Conservation (phyloP, 1,140 invertebrate species). For the Danaus melanippus region DNA sequence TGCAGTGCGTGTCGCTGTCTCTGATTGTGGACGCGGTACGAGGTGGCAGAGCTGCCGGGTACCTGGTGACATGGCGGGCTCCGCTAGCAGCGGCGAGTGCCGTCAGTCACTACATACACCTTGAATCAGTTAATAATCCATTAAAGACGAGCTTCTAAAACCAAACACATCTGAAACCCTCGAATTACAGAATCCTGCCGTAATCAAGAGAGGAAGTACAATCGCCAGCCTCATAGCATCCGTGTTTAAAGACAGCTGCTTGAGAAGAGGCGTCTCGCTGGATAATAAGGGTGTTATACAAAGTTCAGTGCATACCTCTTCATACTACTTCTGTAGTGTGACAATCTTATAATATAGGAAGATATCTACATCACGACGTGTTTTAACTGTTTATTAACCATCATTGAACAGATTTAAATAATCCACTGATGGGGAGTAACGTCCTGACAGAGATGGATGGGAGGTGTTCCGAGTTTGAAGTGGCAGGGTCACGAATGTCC, state of each 20-base stretch:
- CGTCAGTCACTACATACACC: conserved; percentile 21
- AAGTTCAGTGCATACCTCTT: conserved; percentile 20
- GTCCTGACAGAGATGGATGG: conserved; percentile 17
- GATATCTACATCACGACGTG: too few relatives aligned
- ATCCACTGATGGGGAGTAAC: conserved; percentile 32
- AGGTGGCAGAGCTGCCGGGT: conserved; percentile 37
- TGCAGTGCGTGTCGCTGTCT: conserved; percentile 47
- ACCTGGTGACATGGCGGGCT: conserved; percentile 53
- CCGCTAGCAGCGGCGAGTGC: conserved; percentile 26
- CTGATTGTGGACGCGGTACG: conserved; percentile 44
- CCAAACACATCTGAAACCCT: too few relatives aligned
- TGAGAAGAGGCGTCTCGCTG: conserved; percentile 25
- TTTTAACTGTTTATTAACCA: too few relatives aligned
- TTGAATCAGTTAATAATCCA: too few relatives aligned
- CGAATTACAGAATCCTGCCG: conserved; percentile 30
- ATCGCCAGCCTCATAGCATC: conserved; percentile 46
- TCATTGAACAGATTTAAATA: conserved; percentile 35
- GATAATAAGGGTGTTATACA: conserved; percentile 37
- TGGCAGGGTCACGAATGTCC: conserved; percentile 12
- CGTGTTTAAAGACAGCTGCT: conserved; percentile 47
- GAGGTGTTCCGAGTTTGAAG: not conserved
- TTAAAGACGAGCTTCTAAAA: too few relatives aligned
- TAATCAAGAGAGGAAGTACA: conserved; percentile 43
- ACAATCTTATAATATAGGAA: too few relatives aligned
- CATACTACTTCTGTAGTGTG: too few relatives aligned